Evolutionary conservation across 2,797 vertebrate species (phyloP).

Genomic region (Helicolenus hilgendorfi): DNA sequence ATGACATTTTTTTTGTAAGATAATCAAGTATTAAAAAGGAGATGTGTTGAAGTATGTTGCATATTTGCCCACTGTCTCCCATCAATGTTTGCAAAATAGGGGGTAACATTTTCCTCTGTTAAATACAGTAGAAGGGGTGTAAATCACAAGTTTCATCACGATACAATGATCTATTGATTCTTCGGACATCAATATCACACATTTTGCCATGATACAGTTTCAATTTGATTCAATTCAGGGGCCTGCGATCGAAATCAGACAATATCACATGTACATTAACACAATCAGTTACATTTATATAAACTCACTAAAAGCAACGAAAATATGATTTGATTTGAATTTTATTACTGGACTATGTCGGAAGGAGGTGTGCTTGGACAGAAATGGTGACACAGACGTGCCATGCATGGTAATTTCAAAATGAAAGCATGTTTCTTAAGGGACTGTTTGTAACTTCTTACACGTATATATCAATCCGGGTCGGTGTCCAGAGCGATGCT

Average conservation of each 20-base stretch:
- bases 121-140: background rate
- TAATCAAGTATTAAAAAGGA: slow-evolving; percentile 8
- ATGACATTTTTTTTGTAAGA: background rate
- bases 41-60: background rate
- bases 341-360: background rate
- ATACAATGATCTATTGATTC: background rate
- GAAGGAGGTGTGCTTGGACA: background rate
- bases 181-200: background rate
- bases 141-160: background rate
- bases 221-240: background rate
- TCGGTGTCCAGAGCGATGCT: too few species aligned
- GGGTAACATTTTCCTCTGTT: background rate
- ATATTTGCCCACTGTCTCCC: background rate
- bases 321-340: background rate
- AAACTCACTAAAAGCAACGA: background rate
- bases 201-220: background rate
- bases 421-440: background rate
- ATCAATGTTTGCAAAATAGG: background rate
- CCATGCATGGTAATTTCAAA: background rate
- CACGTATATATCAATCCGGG: too few species aligned
- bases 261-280: background rate
- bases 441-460: too few species aligned
- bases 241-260: too few species aligned
- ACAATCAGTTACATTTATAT: background rate
- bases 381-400: background rate